Evolutionary conservation across 2,888 invertebrate genomes (phyloP).

Genomic region (Thyatira batis): DNA sequence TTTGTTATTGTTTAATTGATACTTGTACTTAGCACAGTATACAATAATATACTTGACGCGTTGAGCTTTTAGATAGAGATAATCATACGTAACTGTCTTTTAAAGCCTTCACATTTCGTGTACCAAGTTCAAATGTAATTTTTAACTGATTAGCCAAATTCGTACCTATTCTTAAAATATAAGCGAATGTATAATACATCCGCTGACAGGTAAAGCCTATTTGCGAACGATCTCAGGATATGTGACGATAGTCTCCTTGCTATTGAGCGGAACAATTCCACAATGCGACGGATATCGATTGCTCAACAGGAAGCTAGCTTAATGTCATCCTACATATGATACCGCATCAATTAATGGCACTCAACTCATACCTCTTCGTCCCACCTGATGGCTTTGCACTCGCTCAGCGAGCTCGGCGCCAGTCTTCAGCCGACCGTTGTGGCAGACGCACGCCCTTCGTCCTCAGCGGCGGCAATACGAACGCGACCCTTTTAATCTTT

Average conservation of each 20-base stretch:
- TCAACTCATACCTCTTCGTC: slow-evolving; percentile 41
- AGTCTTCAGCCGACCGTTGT: slow-evolving; percentile 61
- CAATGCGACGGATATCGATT: background rate
- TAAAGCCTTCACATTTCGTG: background rate
- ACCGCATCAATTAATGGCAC: slow-evolving; percentile 55
- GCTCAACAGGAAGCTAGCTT: slow-evolving; percentile 16
- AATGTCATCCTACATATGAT: slow-evolving; percentile 29
- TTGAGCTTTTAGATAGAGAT: too few relatives aligned
- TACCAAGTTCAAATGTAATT: too few relatives aligned
- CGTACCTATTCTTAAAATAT: too few relatives aligned
- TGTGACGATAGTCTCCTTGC: background rate
- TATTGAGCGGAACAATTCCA: background rate
- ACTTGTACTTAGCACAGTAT: background rate
- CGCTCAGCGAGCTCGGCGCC: slow-evolving; percentile 32
- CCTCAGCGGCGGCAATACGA: slow-evolving; percentile 35
- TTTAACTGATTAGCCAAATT: too few relatives aligned
- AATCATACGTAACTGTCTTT: too few relatives aligned
- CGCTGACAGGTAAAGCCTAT: background rate
- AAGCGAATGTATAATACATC: background rate
- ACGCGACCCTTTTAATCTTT: slow-evolving; percentile 59
- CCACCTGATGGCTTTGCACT: slow-evolving; percentile 58
- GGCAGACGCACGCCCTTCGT: slow-evolving; percentile 66
- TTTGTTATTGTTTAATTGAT: background rate
- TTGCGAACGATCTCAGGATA: background rate
- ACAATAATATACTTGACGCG: background rate